Evolutionary conservation across 1,140 invertebrate species (phyloP).

Genomic region (Ridgeia piscesae): DNA sequence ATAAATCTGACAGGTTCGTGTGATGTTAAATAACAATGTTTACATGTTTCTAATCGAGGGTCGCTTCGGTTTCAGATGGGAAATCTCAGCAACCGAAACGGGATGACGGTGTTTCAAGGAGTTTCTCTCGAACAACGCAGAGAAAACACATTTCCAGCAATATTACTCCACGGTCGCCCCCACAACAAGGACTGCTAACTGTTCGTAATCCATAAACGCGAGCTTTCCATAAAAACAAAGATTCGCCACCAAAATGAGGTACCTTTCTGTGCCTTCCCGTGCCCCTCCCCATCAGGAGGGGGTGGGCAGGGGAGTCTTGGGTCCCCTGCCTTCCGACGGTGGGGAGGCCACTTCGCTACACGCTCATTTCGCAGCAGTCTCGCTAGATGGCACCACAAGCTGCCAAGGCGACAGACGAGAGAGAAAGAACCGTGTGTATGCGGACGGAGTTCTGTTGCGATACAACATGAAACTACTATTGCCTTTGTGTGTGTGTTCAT

Average conservation of each 20-base stretch:
- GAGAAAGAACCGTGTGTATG: not conserved
- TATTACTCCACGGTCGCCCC: not conserved
- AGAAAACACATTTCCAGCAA: constrained; percentile 5
- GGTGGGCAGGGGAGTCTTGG: not conserved
- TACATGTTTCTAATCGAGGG: not conserved
- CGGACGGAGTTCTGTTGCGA: not conserved
- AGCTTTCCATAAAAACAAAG: not conserved
- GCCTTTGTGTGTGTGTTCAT: not conserved
- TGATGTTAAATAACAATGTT: not conserved
- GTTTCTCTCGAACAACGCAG: not conserved
- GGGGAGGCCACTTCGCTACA: not conserved
- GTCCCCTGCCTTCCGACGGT: not conserved
- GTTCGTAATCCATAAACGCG: not conserved
- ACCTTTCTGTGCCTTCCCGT: not conserved
- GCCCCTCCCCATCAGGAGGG: not conserved
- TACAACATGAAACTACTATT: not conserved
- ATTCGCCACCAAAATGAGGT: not conserved
- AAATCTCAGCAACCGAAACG: not conserved
- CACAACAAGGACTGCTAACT: not conserved
- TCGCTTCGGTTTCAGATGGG: not conserved
- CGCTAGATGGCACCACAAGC: not conserved
- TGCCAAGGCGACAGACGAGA: not conserved
- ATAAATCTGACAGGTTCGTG: not conserved
- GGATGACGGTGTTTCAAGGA: not conserved
- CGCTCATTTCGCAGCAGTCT: not conserved